These are phyloP conservation scores for Neoarius graeffei DNA, from an alignment of 2,113 vertebrate genomes.

Conservation along the genomic window DNA sequence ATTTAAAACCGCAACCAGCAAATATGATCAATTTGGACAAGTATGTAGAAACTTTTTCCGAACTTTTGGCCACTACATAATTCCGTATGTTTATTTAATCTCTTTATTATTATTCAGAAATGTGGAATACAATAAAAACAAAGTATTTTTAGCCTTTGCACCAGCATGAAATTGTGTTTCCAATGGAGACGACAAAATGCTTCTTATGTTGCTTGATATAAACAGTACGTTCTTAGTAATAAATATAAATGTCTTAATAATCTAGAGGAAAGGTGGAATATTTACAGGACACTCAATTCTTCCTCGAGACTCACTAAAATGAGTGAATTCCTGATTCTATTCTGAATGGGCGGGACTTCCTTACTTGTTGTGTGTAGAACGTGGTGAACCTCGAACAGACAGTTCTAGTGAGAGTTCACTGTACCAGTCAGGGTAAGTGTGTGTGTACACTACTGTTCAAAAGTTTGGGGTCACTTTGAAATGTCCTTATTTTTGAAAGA, in stretches of 20 bases:
- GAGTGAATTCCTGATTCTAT: neutral
- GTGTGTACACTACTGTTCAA: too few species aligned
- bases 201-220: neutral
- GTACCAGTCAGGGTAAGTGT: neutral
- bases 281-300: neutral
- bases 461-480: too few species aligned
- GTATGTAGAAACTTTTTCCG: neutral
- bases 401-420: neutral
- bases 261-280: neutral
- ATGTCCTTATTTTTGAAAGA: too few species aligned
- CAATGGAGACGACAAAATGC: neutral
- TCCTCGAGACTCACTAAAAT: neutral
- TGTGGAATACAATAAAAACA: neutral
- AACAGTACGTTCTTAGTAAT: neutral
- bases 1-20: neutral
- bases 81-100: neutral
- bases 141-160: neutral
- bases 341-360: neutral
- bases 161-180: neutral
- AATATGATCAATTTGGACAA: neutral
- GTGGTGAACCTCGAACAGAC: neutral
- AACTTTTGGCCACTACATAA: neutral
- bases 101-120: neutral
- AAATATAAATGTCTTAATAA: neutral
- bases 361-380: neutral